Conservation (phyloP, 1,140 invertebrate species). For the Drosophila quadrilineata region DNA sequence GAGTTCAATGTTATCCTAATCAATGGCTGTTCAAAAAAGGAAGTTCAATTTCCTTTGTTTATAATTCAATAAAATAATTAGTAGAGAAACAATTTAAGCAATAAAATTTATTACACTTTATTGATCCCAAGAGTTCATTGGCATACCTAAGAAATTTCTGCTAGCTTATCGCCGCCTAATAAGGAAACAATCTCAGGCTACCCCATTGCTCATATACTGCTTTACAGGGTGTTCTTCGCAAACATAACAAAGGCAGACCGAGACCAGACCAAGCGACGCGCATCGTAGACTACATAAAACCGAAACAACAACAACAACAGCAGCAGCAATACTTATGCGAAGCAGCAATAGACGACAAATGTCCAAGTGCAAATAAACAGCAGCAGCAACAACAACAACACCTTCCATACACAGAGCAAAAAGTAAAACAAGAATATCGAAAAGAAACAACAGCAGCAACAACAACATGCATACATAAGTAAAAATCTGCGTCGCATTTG, state of each 20-base stretch:
- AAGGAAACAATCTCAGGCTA: background rate
- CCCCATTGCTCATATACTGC: background rate
- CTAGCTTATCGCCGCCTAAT: background rate
- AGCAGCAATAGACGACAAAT: constrained; percentile 22
- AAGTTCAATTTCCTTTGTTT: too few relatives aligned
- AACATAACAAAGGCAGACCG: background rate
- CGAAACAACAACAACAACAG: background rate
- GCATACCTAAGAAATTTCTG: background rate
- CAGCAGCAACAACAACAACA: constrained; percentile 29
- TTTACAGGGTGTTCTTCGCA: background rate
- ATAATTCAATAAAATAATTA: too few relatives aligned
- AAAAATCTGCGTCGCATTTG: constrained; percentile 26
- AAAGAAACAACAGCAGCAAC: constrained; percentile 40
- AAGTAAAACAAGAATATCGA: constrained; percentile 35
- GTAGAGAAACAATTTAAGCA: too few relatives aligned
- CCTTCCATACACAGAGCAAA: constrained; percentile 9
- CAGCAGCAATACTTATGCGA: constrained; percentile 1
- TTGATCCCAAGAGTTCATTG: too few relatives aligned
- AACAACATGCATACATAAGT: too few relatives aligned
- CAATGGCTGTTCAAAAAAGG: too few relatives aligned
- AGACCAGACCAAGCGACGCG: background rate
- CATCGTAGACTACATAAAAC: background rate
- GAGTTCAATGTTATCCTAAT: too few relatives aligned
- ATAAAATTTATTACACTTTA: too few relatives aligned
- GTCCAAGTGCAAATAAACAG: constrained; percentile 54